Conservation (phyloP, 2,888 invertebrate genomes). For the Phortica okadai region DNA sequence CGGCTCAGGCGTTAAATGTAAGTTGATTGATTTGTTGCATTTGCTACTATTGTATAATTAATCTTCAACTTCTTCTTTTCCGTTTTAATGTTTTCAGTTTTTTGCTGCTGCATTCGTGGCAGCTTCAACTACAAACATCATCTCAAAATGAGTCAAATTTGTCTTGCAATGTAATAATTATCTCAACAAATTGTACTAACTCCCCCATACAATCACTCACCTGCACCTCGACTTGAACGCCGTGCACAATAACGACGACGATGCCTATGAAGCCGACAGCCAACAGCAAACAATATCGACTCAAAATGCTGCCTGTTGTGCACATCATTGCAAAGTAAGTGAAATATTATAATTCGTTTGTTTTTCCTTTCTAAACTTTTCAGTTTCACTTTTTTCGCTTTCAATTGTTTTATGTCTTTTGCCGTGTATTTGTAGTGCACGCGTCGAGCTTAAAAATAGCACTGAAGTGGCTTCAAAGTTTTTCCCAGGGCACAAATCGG, state of each 20-base stretch:
- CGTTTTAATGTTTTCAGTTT: no score
- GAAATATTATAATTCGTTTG: background rate
- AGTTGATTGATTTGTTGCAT: slow-evolving; percentile 15
- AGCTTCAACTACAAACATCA: background rate
- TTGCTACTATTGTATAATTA: background rate
- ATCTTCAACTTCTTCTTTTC: slow-evolving; percentile 13
- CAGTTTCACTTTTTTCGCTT: slow-evolving; percentile 29
- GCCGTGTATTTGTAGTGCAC: slow-evolving; percentile 50
- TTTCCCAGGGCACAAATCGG: background rate
- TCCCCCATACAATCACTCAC: slow-evolving; percentile 50
- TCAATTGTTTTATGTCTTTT: background rate
- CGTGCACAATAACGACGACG: slow-evolving; percentile 39
- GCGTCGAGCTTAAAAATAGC: slow-evolving; percentile 59
- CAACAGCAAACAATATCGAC: no score
- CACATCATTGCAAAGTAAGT: no score
- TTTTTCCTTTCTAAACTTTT: slow-evolving; percentile 28
- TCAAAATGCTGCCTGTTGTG: no score
- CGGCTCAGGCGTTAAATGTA: background rate
- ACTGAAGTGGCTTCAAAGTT: slow-evolving; percentile 52
- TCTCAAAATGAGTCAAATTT: background rate
- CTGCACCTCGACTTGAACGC: slow-evolving; percentile 62
- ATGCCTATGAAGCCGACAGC: background rate
- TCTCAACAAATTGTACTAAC: background rate
- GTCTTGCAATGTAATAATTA: slow-evolving; percentile 24
- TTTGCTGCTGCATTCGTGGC: slow-evolving; percentile 10